Conservation (phyloP, 2,113 vertebrate species). For the Macaca fascicularis region T2T-MFA8v1.1 NC_088393.1:57868001-57868500, state of each 20-base stretch:
- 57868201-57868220: background rate
- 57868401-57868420: background rate
- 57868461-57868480: background rate
- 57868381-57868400: too few relatives aligned
- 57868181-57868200: background rate
- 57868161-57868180: background rate
- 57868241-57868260: background rate
- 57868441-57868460: background rate
- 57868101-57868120: constrained; percentile 82
- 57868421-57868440: background rate
- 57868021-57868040: constrained; percentile 97
- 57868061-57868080: constrained; percentile 89
- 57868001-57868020: constrained; percentile 94
- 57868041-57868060: constrained; percentile 91
- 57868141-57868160: background rate
- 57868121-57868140: accelerated
- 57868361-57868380: background rate
- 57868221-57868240: background rate
- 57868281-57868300: accelerated
- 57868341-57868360: background rate
- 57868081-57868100: constrained; percentile 93
- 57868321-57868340: accelerated
- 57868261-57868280: background rate
- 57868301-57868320: accelerated
- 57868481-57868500: background rate